Conservation (phyloP, 2,797 vertebrate species). For the Sebastes trivittatus region DNA sequence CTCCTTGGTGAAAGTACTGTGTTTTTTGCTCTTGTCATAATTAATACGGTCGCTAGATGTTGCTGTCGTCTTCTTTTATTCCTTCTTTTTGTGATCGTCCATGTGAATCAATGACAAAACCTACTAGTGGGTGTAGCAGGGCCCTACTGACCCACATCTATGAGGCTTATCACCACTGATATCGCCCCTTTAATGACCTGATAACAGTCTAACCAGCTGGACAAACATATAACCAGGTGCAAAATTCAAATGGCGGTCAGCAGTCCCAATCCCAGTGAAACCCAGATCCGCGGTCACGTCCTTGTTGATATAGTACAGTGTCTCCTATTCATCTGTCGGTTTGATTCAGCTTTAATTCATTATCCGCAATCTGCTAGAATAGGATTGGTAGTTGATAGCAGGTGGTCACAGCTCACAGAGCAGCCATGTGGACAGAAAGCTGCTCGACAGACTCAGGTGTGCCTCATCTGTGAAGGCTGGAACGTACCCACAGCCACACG, state of each 20-base stretch:
- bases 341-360: conserved; percentile 42
- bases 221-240: neutral
- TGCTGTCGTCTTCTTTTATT: no score
- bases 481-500: neutral
- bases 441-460: neutral
- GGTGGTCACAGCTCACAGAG: neutral
- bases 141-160: no score
- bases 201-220: no score
- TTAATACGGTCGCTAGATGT: no score
- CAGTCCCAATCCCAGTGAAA: neutral
- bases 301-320: conserved; percentile 22
- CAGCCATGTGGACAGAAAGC: neutral
- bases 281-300: neutral
- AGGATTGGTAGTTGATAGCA: conserved; percentile 16
- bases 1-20: no score
- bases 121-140: no score
- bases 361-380: conserved; percentile 18
- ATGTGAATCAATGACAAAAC: no score
- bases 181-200: no score
- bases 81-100: no score
- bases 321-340: conserved; percentile 24
- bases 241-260: neutral
- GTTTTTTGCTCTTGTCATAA: no score
- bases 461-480: neutral
- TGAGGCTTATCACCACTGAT: no score